Evolutionary conservation across 2,797 vertebrate genomes (phyloP).

Genomic region (Fistularia tabacaria): DNA sequence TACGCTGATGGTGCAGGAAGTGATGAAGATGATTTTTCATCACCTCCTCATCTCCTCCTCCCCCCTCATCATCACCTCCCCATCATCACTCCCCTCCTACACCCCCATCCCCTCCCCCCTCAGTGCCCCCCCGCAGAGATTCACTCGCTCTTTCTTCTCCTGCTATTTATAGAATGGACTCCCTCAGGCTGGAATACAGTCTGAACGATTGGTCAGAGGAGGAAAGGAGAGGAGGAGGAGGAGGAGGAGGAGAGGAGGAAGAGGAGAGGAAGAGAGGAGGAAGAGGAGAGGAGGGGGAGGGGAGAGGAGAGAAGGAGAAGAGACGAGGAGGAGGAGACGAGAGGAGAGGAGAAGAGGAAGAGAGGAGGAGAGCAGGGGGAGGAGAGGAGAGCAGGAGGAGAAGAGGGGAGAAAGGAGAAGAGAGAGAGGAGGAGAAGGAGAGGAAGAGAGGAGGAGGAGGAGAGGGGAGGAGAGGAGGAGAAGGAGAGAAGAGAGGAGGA

Average conservation of each 20-base stretch:
- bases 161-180: slow-evolving; percentile 2
- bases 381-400: background rate
- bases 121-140: background rate
- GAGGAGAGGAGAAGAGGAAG: background rate
- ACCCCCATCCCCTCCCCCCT: background rate
- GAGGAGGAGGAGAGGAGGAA: background rate
- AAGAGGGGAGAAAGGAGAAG: background rate
- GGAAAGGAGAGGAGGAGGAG: background rate
- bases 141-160: background rate
- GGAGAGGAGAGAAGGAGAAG: background rate
- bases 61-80: background rate
- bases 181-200: background rate
- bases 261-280: background rate
- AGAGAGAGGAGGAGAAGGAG: background rate
- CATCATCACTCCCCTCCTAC: no score
- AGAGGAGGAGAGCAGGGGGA: background rate
- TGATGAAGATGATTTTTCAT: background rate
- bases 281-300: background rate
- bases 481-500: no score
- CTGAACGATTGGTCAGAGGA: background rate
- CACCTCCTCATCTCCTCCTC: background rate
- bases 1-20: background rate
- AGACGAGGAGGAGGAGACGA: background rate
- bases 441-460: background rate
- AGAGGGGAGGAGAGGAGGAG: background rate